Base-by-base conservation (phyloP, 2,113 vertebrate genomes). In the Bubo bubo region DNA sequence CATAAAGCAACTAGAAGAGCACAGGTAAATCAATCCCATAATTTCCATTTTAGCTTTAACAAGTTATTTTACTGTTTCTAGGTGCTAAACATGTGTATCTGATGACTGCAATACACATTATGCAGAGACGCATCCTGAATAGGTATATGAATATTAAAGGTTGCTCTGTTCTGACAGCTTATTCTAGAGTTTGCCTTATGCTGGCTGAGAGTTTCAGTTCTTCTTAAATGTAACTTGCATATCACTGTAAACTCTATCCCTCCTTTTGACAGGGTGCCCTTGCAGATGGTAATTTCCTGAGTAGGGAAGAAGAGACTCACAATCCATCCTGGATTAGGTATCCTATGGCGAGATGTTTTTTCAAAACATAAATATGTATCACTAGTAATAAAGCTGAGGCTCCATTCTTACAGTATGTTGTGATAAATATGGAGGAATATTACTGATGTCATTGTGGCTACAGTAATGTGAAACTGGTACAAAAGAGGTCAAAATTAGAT, bases 201-300 rank as follows among this genome's bases (percentile, higher is more conserved):
- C 94, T 88, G 84, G 71, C 90, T 95, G 90, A 97, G 96, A 95
- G 91, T 95, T 97, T 96, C 95, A 95, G 96, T 95, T 97, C 93
- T 97, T 97, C 95, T 95, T 94, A 96, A 92, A 92, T 93, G 93
- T 94, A 97, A 93, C 85, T 96, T 97, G 74, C 88, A 75, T 86
- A 92, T 97, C 96, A 96, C 85, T 89, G 95, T 91, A 95, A 95
- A 82, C 67, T 68, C 89, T 71, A 76, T 97, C 89, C 63, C 71
- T 90, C 55, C 82, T 96, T 95, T 93, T 97, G 96, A 97, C 94
- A 97, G 94, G 97, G 87, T 97, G 95, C 96, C 97, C 95, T 98
- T 97, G 95, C 88, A 96, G 96, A 97, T 95, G 93, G 80, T 97
- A 97, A 97, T 97, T 97, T 97, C 88, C 90, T 14, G 27, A 50